A percentile compares a stretch with the other conserved stretches of the same genome.
Conservation (phyloP, 2,888 invertebrate species). For the Aplocera efformata region DNA sequence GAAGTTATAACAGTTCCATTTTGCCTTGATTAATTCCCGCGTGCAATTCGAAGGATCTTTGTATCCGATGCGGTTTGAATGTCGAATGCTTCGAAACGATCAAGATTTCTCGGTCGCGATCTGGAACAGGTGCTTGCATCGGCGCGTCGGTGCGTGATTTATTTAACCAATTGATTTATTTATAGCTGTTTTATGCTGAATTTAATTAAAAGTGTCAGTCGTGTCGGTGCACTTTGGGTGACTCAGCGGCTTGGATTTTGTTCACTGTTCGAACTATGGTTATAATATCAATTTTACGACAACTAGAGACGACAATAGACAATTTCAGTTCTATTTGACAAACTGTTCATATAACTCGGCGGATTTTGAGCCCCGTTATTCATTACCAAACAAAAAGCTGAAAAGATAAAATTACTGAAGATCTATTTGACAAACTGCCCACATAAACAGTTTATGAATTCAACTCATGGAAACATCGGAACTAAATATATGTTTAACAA, state of each 20-base stretch:
- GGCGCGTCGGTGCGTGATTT: conserved; percentile 35
- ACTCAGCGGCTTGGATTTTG: neutral
- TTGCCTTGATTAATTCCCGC: conserved; percentile 29
- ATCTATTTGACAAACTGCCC: conserved; percentile 1
- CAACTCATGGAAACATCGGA: conserved; percentile 51
- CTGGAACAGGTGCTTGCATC: conserved; percentile 64
- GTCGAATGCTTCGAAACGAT: conserved; percentile 50
- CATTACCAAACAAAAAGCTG: no score
- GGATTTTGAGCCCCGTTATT: no score
- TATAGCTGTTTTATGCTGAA: conserved; percentile 25
- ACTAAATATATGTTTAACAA: conserved; percentile 71
- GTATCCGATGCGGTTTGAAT: conserved; percentile 58
- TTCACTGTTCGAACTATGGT: no score
- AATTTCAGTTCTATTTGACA: no score
- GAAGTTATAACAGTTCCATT: no score
- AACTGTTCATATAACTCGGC: no score
- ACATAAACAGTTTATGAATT: conserved; percentile 39
- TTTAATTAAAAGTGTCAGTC: conserved; percentile 27
- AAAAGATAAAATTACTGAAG: no score
- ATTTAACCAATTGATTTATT: conserved; percentile 37
- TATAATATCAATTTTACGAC: no score
- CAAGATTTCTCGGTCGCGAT: conserved; percentile 69
- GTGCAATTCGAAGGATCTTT: conserved; percentile 44
- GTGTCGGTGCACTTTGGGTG: conserved; percentile 9
- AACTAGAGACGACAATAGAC: no score